These are phyloP conservation scores for Microctenopoma stevenorrisi DNA, from an alignment of 2,797 vertebrate species.

Conservation along the genomic window DNA sequence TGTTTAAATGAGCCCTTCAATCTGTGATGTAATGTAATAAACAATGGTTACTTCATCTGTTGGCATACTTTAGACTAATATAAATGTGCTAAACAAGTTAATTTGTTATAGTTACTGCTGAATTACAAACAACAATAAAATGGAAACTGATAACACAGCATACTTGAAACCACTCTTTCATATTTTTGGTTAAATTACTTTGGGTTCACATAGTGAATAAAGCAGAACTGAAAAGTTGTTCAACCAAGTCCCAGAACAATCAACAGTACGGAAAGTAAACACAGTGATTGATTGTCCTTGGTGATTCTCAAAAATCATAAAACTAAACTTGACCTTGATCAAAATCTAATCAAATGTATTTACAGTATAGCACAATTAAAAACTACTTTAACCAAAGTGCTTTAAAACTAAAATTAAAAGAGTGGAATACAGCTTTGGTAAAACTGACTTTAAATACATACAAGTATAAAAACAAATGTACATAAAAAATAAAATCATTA, in stretches of 20 bases:
- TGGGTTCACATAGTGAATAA: slow-evolving; percentile 7
- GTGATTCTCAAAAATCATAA: too few relatives aligned
- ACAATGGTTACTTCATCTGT: background rate
- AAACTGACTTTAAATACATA: too few relatives aligned
- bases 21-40: background rate
- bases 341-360: background rate
- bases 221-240: background rate
- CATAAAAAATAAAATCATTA: too few relatives aligned
- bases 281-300: too few relatives aligned
- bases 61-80: background rate
- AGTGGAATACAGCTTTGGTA: too few relatives aligned
- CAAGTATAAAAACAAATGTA: too few relatives aligned
- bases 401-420: too few relatives aligned
- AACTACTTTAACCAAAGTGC: background rate
- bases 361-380: too few relatives aligned
- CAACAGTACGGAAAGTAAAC: too few relatives aligned
- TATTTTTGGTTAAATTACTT: background rate
- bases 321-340: background rate
- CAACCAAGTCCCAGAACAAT: background rate
- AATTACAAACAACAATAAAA: background rate
- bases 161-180: background rate
- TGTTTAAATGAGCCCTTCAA: too few relatives aligned
- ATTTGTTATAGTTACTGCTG: background rate
- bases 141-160: background rate
- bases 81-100: background rate